Evolutionary conservation across 2,113 vertebrate genomes (phyloP).

Genomic region (Benitochromis conjunctus): DNA sequence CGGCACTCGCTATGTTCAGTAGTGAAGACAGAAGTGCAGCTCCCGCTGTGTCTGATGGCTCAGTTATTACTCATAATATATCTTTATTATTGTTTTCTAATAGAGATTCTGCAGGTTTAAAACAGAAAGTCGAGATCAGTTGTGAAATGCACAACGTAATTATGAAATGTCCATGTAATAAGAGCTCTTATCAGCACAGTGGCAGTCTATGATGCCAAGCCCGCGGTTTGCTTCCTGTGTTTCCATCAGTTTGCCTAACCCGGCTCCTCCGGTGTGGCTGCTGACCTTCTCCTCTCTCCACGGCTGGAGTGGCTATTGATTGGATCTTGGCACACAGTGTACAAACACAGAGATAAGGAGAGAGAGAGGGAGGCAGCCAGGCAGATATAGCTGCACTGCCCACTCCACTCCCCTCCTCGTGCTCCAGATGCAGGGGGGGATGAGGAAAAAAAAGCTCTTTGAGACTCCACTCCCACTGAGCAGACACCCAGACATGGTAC

Average conservation of each 20-base stretch:
- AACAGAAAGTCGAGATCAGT: background rate
- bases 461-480: slow-evolving; percentile 45
- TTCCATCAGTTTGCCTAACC: slow-evolving; percentile 45
- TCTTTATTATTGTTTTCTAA: background rate
- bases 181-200: background rate
- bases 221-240: slow-evolving; percentile 3
- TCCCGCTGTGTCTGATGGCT: background rate
- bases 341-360: slow-evolving; percentile 76
- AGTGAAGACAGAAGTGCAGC: background rate
- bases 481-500: slow-evolving; percentile 57
- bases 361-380: slow-evolving; percentile 53
- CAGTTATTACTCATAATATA: background rate
- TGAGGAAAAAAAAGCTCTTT: background rate
- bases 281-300: slow-evolving; percentile 79
- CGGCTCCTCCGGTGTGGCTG: slow-evolving; percentile 40
- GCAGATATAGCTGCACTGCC: slow-evolving; percentile 64
- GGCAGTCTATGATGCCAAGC: background rate
- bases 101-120: background rate
- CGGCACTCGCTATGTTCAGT: background rate
- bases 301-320: slow-evolving; percentile 76
- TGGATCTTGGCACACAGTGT: slow-evolving; percentile 78
- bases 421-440: background rate
- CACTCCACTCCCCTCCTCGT: slow-evolving; percentile 45
- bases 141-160: background rate
- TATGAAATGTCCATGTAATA: background rate